Conservation (phyloP, 2,888 invertebrate genomes). For the Drosophila kokeensis region DNA sequence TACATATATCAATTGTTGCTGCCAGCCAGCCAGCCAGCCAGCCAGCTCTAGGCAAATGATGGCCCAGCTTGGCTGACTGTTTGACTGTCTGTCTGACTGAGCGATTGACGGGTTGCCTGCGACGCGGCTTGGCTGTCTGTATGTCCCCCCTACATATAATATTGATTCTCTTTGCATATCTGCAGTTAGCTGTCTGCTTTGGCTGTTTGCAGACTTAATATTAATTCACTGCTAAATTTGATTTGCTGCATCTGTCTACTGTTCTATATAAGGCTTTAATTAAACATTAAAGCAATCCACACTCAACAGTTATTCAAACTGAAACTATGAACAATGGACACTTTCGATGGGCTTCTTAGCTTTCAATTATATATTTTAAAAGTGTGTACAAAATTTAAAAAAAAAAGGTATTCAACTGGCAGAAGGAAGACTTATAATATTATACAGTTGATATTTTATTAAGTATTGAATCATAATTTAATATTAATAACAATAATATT, state of each 20-base stretch:
- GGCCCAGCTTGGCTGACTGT: slow-evolving; percentile 51
- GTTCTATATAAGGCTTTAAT: neutral
- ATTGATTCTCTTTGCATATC: slow-evolving; percentile 42
- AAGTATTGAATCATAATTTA: too few relatives aligned
- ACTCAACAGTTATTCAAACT: neutral
- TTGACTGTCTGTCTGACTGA: slow-evolving; percentile 34
- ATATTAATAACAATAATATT: neutral
- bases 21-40: slow-evolving; percentile 20
- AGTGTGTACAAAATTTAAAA: neutral
- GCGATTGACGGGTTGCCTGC: slow-evolving; percentile 67
- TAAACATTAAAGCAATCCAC: neutral
- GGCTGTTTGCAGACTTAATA: slow-evolving; percentile 14
- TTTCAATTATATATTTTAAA: neutral
- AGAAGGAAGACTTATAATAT: neutral
- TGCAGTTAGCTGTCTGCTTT: slow-evolving; percentile 14
- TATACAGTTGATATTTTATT: neutral
- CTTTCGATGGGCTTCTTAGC: neutral
- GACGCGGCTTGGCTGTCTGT: slow-evolving; percentile 35
- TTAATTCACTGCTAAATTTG: slow-evolving; percentile 6
- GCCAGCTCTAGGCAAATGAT: slow-evolving; percentile 67
- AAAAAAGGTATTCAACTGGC: neutral
- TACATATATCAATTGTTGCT: slow-evolving; percentile 82
- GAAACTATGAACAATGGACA: neutral
- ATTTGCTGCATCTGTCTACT: slow-evolving; percentile 13
- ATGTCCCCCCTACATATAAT: slow-evolving; percentile 17